These are phyloP conservation scores for Thunnus thynnus DNA, from an alignment of 2,113 vertebrate species.

Conservation along the genomic window DNA sequence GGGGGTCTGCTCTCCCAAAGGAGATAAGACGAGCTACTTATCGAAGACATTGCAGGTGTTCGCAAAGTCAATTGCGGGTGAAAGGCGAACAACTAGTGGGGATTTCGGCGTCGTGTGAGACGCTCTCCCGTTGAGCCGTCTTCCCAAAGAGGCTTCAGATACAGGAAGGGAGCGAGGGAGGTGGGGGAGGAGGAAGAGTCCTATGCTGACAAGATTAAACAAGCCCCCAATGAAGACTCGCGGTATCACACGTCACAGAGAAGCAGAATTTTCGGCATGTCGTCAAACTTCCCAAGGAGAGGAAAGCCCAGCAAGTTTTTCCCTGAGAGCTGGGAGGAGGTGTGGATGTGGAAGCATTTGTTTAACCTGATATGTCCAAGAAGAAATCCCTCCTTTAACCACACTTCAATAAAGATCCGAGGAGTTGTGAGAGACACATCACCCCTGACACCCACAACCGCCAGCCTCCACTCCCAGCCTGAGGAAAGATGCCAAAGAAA, in stretches of 20 bases:
- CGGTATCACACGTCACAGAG: constrained; percentile 48
- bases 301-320: constrained; percentile 57
- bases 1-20: constrained; percentile 70
- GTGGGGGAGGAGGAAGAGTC: constrained; percentile 47
- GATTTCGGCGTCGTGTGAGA: constrained; percentile 69
- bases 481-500: constrained; percentile 52
- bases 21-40: constrained; percentile 81
- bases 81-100: constrained; percentile 70
- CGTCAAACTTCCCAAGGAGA: constrained; percentile 60
- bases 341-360: constrained; percentile 42
- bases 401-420: constrained; percentile 60
- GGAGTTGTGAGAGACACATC: constrained; percentile 36
- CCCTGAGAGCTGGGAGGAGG: constrained; percentile 5
- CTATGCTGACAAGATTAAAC: constrained; percentile 74
- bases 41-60: constrained; percentile 80
- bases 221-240: constrained; percentile 54
- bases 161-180: constrained; percentile 32
- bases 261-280: constrained; percentile 48
- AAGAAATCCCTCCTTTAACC: constrained; percentile 46
- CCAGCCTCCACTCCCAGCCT: constrained; percentile 53
- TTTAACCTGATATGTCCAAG: constrained; percentile 62
- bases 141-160: constrained; percentile 55
- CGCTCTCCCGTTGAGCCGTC: constrained; percentile 56
- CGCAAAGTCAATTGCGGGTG: constrained; percentile 74
- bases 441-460: constrained; percentile 69